Evolutionary conservation across 2,888 invertebrate species (phyloP).

Genomic region (Leucoptera coffeella): DNA sequence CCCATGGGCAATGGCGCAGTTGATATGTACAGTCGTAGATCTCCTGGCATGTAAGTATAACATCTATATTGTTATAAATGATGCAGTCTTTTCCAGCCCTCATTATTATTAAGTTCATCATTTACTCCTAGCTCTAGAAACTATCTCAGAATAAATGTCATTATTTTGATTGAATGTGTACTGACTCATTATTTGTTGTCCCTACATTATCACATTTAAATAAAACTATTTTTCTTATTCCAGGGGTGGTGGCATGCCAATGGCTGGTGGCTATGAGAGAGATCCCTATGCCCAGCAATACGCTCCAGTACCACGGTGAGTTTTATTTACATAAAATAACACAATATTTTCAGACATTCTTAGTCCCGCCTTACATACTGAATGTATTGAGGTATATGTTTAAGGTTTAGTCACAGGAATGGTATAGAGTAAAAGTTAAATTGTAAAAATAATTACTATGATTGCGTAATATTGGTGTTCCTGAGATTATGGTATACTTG

Average conservation of each 20-base stretch:
- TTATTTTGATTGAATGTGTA: not conserved
- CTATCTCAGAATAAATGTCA: not conserved
- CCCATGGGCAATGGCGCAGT: conserved; percentile 28
- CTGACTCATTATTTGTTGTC: too few relatives aligned
- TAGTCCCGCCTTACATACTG: too few relatives aligned
- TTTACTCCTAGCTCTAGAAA: too few relatives aligned
- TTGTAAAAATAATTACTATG: not conserved
- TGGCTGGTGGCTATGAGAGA: conserved; percentile 36
- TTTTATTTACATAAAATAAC: too few relatives aligned
- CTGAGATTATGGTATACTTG: not conserved
- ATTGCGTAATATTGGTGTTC: not conserved
- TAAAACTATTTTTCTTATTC: conserved; percentile 6
- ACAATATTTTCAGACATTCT: too few relatives aligned
- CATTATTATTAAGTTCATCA: too few relatives aligned
- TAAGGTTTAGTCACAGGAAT: not conserved
- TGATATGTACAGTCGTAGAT: conserved; percentile 45
- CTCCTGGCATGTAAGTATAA: conserved; percentile 18
- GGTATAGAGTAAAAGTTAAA: not conserved
- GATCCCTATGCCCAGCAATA: conserved; percentile 44
- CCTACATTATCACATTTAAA: not conserved
- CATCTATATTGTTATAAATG: too few relatives aligned
- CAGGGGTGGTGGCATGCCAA: conserved; percentile 30
- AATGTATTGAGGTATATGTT: not conserved
- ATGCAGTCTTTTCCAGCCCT: too few relatives aligned
- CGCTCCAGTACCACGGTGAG: conserved; percentile 46